These are phyloP conservation scores for Orussus abietinus DNA, from an alignment of 1,140 invertebrate species.

Conservation along the genomic window DNA sequence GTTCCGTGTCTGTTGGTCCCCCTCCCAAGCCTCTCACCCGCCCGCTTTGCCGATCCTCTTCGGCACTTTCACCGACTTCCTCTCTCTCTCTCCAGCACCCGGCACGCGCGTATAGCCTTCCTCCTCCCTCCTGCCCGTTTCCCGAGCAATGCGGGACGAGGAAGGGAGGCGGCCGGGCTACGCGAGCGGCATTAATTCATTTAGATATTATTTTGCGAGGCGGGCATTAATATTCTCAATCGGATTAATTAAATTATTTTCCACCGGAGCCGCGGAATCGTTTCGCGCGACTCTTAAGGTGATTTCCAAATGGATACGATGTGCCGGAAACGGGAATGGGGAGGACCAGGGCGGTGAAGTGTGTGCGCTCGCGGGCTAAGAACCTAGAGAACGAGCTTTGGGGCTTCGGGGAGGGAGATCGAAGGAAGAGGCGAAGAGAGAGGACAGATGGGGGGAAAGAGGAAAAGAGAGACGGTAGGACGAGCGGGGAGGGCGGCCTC, in stretches of 20 bases:
- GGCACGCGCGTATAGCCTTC: constrained; percentile 9
- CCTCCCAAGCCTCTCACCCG: too few relatives aligned
- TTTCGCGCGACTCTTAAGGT: too few relatives aligned
- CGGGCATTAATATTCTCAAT: constrained; percentile 49
- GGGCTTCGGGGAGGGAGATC: constrained; percentile 15
- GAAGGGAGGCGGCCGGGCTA: background rate
- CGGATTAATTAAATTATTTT: constrained; percentile 52
- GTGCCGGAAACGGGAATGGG: too few relatives aligned
- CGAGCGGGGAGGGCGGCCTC: constrained; percentile 20
- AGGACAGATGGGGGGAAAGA: too few relatives aligned
- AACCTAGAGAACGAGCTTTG: constrained; percentile 1
- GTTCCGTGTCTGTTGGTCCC: constrained; percentile 12
- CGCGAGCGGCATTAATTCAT: constrained; percentile 41
- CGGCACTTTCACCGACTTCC: background rate
- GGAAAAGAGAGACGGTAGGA: constrained; percentile 6
- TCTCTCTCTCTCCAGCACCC: background rate
- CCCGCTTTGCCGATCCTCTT: background rate
- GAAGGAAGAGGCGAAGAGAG: constrained; percentile 4
- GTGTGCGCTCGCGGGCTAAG: constrained; percentile 2
- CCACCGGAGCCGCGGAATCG: constrained; percentile 11
- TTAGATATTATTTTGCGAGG: constrained; percentile 48
- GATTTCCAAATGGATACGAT: constrained; percentile 13
- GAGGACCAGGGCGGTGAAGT: background rate
- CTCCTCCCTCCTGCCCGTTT: constrained; percentile 15
- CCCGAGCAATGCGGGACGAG: background rate